Evolutionary conservation across 1,140 invertebrate species (phyloP), one percentile per base, ranked within the genome.

Genomic region (Helicoverpa zea): DNA sequence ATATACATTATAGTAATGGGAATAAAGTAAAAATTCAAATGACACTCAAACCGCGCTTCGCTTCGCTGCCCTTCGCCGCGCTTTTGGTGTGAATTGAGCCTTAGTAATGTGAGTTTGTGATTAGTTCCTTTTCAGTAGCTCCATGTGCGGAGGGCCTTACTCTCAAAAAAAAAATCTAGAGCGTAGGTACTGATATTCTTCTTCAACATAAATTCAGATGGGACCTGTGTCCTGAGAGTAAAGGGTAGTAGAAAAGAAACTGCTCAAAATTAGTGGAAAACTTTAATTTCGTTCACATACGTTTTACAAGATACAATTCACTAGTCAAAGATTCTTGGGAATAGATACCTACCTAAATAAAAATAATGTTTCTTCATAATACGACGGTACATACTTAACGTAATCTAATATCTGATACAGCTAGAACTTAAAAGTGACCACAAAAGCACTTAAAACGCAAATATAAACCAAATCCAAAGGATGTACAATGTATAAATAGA

Each of bases 251-350:
- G 30, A 79, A 58, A 51, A 43, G 35, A 56, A 56, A 23, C 5
- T 29, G 5, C 11, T 14, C 11, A 51, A 12, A 13, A 49, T 63
- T 29, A 52, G 66, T 80, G 63, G 14, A 80, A 80, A 80, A 80
- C 66, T 79, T 80, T 80, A 59, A 68, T 80, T 72, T 61, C 78
- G 49, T 70, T 59, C 64, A 72, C 43, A 79, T 49, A 56, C 23
- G 16, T 74, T 59, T 74, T 59, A 59, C 30, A 70, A 79, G 54
- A 79, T 79, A 70, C 64, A 58, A 43, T 79, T 79, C 35, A 70
- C 63, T 79, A 79, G 30, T 79, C 35, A 58, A 68, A 79, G 76
- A 79, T 79, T 70, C 63, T 58, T 54, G 47, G 18, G 29, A 30
- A 64, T 61, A 77, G 18, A 3, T 54, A 35, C 18, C 18, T 51